Evolutionary conservation across 1,140 invertebrate genomes (phyloP).

Genomic region (Drosophila saltans): DNA sequence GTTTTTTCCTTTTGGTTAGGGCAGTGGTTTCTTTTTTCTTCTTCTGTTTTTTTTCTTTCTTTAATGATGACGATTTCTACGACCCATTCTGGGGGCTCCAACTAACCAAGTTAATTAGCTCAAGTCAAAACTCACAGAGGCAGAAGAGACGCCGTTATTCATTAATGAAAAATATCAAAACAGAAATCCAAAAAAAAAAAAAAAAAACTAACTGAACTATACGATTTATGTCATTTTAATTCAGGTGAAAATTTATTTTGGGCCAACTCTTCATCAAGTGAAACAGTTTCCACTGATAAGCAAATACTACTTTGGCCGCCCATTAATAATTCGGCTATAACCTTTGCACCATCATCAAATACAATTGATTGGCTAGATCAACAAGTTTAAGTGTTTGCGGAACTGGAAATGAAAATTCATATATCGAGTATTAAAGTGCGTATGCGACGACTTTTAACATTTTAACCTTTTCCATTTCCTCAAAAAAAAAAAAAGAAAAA

Average conservation of each 20-base stretch:
- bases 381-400: slow-evolving; percentile 40
- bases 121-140: slow-evolving; percentile 19
- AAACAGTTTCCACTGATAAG: slow-evolving; percentile 7
- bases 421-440: slow-evolving; percentile 16
- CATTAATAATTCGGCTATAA: not conserved
- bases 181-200: slow-evolving; percentile 33
- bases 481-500: not conserved
- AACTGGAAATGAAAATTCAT: slow-evolving; percentile 56
- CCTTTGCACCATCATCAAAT: not conserved
- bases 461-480: slow-evolving; percentile 11
- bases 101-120: slow-evolving; percentile 57
- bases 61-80: slow-evolving; percentile 59
- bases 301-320: not conserved
- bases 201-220: slow-evolving; percentile 22
- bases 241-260: slow-evolving; percentile 38
- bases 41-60: slow-evolving; percentile 43
- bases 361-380: slow-evolving; percentile 16
- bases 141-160: slow-evolving; percentile 54
- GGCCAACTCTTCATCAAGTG: not conserved
- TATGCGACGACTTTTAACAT: slow-evolving; percentile 8
- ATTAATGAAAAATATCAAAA: slow-evolving; percentile 63
- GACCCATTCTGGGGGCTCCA: slow-evolving; percentile 45
- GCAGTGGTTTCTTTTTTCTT: slow-evolving; percentile 21
- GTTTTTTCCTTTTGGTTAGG: slow-evolving; percentile 26
- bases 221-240: slow-evolving; percentile 14